Percentiles rank a stretch among this genome's conserved stretches.
Conservation (phyloP, 2,113 vertebrate genomes). For the Urocynchramus pylzowi region DNA sequence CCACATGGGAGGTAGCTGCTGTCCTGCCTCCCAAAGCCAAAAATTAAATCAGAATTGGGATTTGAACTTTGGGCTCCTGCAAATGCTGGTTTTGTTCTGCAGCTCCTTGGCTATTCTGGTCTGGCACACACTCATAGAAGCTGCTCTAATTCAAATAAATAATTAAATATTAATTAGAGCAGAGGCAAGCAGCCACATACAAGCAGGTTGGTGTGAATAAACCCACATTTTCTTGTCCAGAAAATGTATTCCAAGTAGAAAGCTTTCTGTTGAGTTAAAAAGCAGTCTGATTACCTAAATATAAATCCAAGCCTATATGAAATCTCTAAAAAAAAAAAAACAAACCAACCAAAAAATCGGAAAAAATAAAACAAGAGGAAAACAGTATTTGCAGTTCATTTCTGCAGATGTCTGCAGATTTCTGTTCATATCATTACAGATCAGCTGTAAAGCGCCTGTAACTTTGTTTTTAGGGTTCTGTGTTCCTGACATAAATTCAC, state of each 20-base stretch:
- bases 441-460: not conserved
- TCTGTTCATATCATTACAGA: no score
- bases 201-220: not conserved
- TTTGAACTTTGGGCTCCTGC: not conserved
- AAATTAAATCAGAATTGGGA: not conserved
- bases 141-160: slow-evolving; percentile 1
- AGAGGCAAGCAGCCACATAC: not conserved
- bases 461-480: not conserved
- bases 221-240: not conserved
- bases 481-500: not conserved
- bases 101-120: not conserved
- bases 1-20: not conserved
- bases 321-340: not conserved
- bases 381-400: not conserved
- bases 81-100: not conserved
- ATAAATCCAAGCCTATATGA: not conserved
- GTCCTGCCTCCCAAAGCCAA: not conserved
- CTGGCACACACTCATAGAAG: not conserved
- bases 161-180: slow-evolving; percentile 33
- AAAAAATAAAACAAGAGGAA: not conserved
- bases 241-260: not conserved
- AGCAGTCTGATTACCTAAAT: not conserved
- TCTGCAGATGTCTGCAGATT: no score
- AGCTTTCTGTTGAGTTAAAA: not conserved
- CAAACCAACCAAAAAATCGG: no score